Percentiles rank a stretch among this genome's conserved stretches.
Evolutionary conservation across 92 coral and sea anemone genomes (phyloP).

Genomic region (Zoanthus sociatus): DNA sequence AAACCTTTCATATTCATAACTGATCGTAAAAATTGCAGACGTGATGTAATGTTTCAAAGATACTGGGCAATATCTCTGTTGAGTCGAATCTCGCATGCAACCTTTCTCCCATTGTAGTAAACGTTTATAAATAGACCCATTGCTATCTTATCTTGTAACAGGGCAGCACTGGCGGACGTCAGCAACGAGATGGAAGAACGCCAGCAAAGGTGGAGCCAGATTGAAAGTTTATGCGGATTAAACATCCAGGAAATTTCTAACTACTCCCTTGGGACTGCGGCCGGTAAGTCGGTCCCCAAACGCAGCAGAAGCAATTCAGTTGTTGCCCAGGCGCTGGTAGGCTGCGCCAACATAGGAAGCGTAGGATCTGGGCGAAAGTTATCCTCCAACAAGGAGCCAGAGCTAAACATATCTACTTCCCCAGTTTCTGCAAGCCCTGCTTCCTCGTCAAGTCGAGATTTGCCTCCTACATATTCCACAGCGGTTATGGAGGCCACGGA

Average conservation of each 20-base stretch:
- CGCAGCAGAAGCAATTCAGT: constrained; percentile 57
- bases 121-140: too few species aligned
- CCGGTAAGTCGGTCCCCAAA: constrained; percentile 20
- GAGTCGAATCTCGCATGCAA: too few species aligned
- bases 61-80: too few species aligned
- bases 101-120: too few species aligned
- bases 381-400: constrained; percentile 66
- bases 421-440: background rate
- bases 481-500: constrained; percentile 52
- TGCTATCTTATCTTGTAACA: background rate
- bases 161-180: constrained; percentile 94
- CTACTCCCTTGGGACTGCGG: constrained; percentile 45
- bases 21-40: too few species aligned
- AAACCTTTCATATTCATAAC: too few species aligned
- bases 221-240: constrained; percentile 89
- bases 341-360: constrained; percentile 89
- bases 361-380: constrained; percentile 88
- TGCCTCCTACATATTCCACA: constrained; percentile 86
- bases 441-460: constrained; percentile 40
- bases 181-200: constrained; percentile 96
- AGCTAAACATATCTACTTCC: constrained; percentile 1
- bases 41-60: too few species aligned
- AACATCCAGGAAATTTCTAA: constrained; percentile 67
- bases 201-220: constrained; percentile 95
- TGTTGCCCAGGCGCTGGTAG: constrained; percentile 83